Percentiles rank a stretch among this genome's conserved stretches.
Evolutionary conservation across 2,797 vertebrate species (phyloP).

Genomic region (Catamblyrhynchus diadema): DNA sequence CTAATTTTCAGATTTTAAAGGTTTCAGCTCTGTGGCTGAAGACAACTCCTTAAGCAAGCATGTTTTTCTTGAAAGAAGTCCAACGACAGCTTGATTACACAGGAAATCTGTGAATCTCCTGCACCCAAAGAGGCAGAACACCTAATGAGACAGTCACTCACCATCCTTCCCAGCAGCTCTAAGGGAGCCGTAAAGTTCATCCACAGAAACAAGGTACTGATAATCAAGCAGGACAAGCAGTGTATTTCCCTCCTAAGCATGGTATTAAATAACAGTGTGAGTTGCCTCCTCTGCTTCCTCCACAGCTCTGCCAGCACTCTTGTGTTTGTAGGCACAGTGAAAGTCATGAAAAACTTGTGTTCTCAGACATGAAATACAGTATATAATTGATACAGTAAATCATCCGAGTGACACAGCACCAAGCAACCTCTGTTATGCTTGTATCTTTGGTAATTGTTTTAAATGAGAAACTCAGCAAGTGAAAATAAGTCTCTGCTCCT

Average conservation of each 20-base stretch:
- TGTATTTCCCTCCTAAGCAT: background rate
- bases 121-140: background rate
- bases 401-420: background rate
- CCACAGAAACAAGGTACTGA: background rate
- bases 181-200: background rate
- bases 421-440: background rate
- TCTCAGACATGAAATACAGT: background rate
- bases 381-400: background rate
- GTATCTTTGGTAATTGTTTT: background rate
- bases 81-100: background rate
- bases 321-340: background rate
- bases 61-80: background rate
- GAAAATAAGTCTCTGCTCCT: background rate
- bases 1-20: background rate
- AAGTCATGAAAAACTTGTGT: background rate
- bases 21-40: background rate
- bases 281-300: background rate
- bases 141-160: background rate
- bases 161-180: background rate
- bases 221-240: background rate
- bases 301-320: background rate
- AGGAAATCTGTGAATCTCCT: background rate
- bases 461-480: background rate
- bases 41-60: background rate
- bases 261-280: background rate